Evolutionary conservation across 1,140 invertebrate genomes (phyloP), one percentile per base, ranked within the genome.

Genomic region (Heliconius hewitsoni): DNA sequence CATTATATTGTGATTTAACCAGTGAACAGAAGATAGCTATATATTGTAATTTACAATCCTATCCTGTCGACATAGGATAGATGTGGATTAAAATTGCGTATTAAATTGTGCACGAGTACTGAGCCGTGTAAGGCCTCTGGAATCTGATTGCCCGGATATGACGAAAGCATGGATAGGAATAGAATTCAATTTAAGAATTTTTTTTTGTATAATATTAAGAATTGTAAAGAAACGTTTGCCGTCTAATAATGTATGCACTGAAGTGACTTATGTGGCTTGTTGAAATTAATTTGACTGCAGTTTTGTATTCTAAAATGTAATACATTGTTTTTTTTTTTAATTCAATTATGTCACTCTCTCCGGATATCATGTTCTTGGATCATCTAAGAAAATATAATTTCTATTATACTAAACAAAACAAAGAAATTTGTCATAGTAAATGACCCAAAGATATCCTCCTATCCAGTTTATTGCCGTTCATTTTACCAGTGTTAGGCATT

Each of bases 1-100:
- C n/a, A 60, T 60, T 60, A n/a, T 60, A 60, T 60, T 60, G 55
- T 23, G 55, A 60, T 60, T 23, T 60, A 60, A 60, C n/a, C 23
- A 27, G 55, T 60, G 55, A 60, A 60, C 18, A 18, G 19, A 60
- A 60, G n/a, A 23, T 60, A 60, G 55, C n/a, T 60, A 60, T 60
- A 23, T 60, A 60, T 11, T 60, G 50, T 37, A 52, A 19, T 52
- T 52, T 19, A 52, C 50, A 19, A 52, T 52, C 5, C 50, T 52
- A 52, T 52, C 50, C 50, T 8, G 50, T 18, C 5, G 18, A 52
- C 18, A 52, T 52, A 16, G 50, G 50, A 18, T 52, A 6, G 2
- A 6, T 52, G 18, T 52, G 18, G 6, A 5, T 52, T 52, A 16
- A 19, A 52, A 52, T 19, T 6, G 50, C 50, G 50, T 52, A 52